A percentile compares a stretch with the other conserved stretches of the same genome.
Conservation (phyloP, 2,113 vertebrate species). For the pig (Sus scrofa) region DNA sequence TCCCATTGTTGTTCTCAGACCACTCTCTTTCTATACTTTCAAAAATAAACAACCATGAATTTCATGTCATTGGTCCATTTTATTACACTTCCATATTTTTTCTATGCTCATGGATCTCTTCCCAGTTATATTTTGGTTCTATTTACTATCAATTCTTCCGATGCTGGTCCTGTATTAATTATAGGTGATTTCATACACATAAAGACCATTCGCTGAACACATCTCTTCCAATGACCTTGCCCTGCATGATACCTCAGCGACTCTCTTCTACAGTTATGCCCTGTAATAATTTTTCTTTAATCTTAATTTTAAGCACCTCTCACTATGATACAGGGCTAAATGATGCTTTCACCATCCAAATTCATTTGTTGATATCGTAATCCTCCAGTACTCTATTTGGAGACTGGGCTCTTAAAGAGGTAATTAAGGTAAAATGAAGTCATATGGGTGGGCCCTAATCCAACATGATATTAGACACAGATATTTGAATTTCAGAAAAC, state of each 20-base stretch:
- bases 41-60: neutral
- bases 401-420: neutral
- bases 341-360: neutral
- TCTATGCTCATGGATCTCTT: neutral
- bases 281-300: neutral
- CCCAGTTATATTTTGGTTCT: neutral
- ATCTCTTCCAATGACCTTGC: neutral
- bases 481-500: neutral
- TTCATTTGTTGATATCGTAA: neutral
- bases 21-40: neutral
- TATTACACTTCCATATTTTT: neutral
- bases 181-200: neutral
- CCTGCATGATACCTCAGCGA: neutral
- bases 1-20: neutral
- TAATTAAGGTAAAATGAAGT: neutral
- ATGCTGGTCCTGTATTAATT: neutral
- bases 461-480: neutral
- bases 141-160: neutral
- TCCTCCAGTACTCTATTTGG: neutral
- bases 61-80: neutral
- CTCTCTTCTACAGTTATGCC: neutral
- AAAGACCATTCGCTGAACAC: neutral
- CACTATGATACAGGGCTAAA: neutral
- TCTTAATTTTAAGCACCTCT: neutral
- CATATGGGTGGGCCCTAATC: neutral